These are phyloP conservation scores for Lamprotornis superbus DNA, from an alignment of 2,113 vertebrate genomes.

Conservation along the genomic window DNA sequence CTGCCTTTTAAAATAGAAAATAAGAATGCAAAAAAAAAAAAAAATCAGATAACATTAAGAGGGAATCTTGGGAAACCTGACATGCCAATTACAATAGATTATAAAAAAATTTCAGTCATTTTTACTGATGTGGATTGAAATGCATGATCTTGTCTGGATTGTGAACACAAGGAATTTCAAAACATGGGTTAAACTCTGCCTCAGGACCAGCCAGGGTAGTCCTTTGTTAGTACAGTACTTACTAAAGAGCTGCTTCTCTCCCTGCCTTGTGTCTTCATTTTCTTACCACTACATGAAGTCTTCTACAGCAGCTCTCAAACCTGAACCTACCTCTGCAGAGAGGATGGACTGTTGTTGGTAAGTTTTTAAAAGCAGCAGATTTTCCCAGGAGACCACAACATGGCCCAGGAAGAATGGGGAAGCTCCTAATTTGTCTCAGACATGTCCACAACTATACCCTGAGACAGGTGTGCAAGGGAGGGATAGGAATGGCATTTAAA, in stretches of 20 bases:
- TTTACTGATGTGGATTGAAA: not conserved
- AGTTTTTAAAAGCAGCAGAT: not conserved
- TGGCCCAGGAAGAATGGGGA: accelerated
- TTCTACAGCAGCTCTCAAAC: not conserved
- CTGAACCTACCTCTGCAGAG: not conserved
- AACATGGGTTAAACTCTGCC: not conserved
- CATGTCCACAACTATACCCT: not conserved
- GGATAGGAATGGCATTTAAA: not conserved
- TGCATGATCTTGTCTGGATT: not conserved
- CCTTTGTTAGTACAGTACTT: not conserved
- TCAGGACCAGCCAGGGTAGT: not conserved
- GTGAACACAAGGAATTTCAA: not conserved
- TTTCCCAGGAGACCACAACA: not conserved
- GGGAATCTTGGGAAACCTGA: not conserved
- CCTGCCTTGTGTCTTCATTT: not conserved
- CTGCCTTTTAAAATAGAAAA: not conserved
- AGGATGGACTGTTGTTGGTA: not conserved
- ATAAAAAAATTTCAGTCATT: not conserved
- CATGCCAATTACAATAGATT: not conserved
- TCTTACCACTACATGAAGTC: not conserved
- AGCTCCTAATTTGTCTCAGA: not conserved
- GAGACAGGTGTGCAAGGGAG: not conserved
- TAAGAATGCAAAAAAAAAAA: not conserved
- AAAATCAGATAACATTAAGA: not conserved
- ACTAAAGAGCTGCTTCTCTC: not conserved